These are phyloP conservation scores for Petrocephalus sullivani DNA, from an alignment of 2,797 vertebrate genomes.

Conservation along the genomic window DNA sequence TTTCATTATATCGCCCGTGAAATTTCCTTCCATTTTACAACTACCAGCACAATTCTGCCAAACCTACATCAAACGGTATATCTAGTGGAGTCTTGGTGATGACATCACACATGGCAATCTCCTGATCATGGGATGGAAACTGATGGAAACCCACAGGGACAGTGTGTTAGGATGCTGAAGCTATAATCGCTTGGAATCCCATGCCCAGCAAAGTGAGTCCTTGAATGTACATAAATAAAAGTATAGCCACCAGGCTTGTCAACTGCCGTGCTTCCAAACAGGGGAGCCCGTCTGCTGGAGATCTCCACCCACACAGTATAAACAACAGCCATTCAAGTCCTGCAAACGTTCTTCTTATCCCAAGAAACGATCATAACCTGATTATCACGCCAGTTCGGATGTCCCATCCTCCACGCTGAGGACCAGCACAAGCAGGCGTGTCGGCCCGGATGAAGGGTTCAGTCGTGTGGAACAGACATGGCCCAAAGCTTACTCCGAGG, in stretches of 20 bases:
- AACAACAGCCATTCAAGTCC: not conserved
- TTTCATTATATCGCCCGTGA: slow-evolving; percentile 9
- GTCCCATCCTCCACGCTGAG: not conserved
- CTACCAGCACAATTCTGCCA: not conserved
- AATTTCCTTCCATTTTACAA: slow-evolving; percentile 8
- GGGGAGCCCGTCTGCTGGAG: not conserved
- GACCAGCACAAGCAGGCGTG: not conserved
- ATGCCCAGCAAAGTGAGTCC: not conserved
- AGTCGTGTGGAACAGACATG: not conserved
- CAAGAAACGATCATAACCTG: not conserved
- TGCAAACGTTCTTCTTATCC: not conserved
- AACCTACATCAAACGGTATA: not conserved
- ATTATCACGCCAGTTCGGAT: not conserved
- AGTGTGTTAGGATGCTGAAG: not conserved
- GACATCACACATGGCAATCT: not conserved
- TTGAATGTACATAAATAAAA: not conserved
- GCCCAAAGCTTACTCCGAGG: not conserved
- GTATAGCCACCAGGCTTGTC: not conserved
- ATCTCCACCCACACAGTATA: not conserved
- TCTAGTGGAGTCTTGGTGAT: not conserved
- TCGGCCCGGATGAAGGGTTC: not conserved
- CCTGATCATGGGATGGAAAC: too few relatives aligned
- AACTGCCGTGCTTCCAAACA: not conserved
- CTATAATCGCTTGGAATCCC: not conserved
- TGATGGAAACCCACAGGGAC: not conserved